Conservation (phyloP, 2,113 vertebrate species). For the Amblyornis subalaris region DNA sequence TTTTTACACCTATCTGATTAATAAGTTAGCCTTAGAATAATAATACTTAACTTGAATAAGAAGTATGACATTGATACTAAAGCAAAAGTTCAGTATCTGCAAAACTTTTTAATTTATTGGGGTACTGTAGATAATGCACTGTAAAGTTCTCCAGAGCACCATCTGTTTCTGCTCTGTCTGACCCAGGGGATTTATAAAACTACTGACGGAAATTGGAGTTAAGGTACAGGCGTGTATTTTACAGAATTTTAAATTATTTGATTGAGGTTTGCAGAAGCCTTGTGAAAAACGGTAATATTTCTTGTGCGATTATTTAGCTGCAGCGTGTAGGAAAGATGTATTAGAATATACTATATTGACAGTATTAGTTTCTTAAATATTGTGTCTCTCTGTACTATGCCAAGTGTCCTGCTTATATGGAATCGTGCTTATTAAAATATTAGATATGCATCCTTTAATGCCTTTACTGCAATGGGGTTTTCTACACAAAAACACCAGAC, state of each 20-base stretch:
- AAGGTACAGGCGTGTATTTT: slow-evolving; percentile 62
- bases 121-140: neutral
- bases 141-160: slow-evolving; percentile 34
- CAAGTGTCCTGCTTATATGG: neutral
- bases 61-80: slow-evolving; percentile 24
- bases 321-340: neutral
- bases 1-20: neutral
- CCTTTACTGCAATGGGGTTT: neutral
- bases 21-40: slow-evolving; percentile 12
- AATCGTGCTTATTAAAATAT: slow-evolving; percentile 19
- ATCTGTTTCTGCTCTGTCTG: slow-evolving; percentile 67
- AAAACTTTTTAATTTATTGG: neutral
- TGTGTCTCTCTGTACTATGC: neutral
- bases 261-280: slow-evolving; percentile 56
- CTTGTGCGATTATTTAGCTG: slow-evolving; percentile 34
- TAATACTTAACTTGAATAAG: neutral
- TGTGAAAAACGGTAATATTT: slow-evolving; percentile 56
- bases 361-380: slow-evolving; percentile 33
- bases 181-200: slow-evolving; percentile 67
- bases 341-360: slow-evolving; percentile 11
- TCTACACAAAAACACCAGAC: neutral
- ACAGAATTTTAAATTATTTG: slow-evolving; percentile 65
- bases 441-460: neutral
- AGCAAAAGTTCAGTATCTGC: slow-evolving; percentile 32
- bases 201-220: slow-evolving; percentile 69